Evolutionary conservation across 2,888 invertebrate genomes (phyloP), one percentile per base, ranked within the genome.

Genomic region (Pimpla rufipes): DNA sequence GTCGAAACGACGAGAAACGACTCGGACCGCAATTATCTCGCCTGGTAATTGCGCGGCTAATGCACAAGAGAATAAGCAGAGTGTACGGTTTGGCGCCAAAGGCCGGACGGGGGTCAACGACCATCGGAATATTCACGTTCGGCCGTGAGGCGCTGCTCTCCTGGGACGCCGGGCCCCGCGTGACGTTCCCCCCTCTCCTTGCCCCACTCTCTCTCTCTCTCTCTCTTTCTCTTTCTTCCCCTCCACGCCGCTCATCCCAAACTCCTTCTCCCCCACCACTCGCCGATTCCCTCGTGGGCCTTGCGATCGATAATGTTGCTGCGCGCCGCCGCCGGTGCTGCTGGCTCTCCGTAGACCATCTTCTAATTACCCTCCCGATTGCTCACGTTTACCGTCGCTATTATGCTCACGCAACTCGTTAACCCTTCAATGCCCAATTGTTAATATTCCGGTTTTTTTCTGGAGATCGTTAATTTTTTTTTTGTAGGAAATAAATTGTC

Each of bases 111-210:
- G 87, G 92, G 91, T 92, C 92, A 90, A 91, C 86, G 92, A 91
- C 92, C 92, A 92, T 88, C 88, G 89, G 91, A 92, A 92, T 92
- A 92, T 92, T 92, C 91, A 91, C 91, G 89, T 90, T 90, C 88
- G 91, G 88, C 87, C 88, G 88, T 88, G 88, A 86, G 85, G 81
- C 86, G 81, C 62, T 59, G 81, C 62, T 59, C 78, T 70, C 67
- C 84, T 87, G 87, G 87, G 87, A 85, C 87, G 86, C 86, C 88
- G 79, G 76, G 83, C 62, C 77, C 68, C 66, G 57, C 73, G 21
- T 47, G 18, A 55, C 55, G 16, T n/a, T n/a, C n/a, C n/a, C 35
- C 59, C 71, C 79, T 73, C 68, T 50, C 47, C 29, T 52, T 47
- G 40, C 47, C 64, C 47, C 47, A 13, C 71, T 13, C 71, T 10